phyloP scores from a whole-genome alignment of 2,888 invertebrate species.

The Phengaris arion region DNA sequence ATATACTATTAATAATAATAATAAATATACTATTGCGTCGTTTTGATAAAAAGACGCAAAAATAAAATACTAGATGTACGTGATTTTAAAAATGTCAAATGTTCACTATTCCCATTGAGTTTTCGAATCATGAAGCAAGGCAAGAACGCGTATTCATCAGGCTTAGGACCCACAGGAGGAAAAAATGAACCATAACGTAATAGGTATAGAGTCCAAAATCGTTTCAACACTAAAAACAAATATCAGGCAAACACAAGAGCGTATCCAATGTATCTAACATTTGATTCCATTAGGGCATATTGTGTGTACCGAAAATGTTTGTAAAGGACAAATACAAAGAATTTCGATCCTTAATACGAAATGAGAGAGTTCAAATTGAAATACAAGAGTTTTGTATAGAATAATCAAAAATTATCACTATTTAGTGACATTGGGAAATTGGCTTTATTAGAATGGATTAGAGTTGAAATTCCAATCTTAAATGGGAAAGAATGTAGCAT shows the following conservation, averaged over 20 bases:
- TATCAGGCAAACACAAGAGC: constrained; percentile 6
- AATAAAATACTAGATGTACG: background rate
- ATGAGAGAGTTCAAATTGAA: background rate
- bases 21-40: too few relatives aligned
- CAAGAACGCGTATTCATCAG: constrained; percentile 17
- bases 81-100: constrained; percentile 11
- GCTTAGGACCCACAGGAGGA: background rate
- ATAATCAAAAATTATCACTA: constrained; percentile 20
- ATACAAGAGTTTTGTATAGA: too few relatives aligned
- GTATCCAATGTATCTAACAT: constrained; percentile 21
- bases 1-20: too few relatives aligned
- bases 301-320: constrained; percentile 25
- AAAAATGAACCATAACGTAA: background rate
- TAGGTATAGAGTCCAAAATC: background rate
- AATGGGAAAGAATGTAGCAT: constrained; percentile 10
- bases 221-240: background rate
- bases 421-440: constrained; percentile 6
- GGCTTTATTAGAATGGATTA: constrained; percentile 25
- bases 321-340: background rate
- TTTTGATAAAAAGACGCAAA: too few relatives aligned
- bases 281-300: constrained; percentile 29
- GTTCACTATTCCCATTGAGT: constrained; percentile 24
- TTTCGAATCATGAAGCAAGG: constrained; percentile 25
- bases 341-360: background rate
- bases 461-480: background rate